Percentiles rank a stretch among this genome's conserved stretches.
These are phyloP conservation scores for Gadus chalcogrammus DNA, from an alignment of 2,113 vertebrate species.

Conservation along the genomic window DNA sequence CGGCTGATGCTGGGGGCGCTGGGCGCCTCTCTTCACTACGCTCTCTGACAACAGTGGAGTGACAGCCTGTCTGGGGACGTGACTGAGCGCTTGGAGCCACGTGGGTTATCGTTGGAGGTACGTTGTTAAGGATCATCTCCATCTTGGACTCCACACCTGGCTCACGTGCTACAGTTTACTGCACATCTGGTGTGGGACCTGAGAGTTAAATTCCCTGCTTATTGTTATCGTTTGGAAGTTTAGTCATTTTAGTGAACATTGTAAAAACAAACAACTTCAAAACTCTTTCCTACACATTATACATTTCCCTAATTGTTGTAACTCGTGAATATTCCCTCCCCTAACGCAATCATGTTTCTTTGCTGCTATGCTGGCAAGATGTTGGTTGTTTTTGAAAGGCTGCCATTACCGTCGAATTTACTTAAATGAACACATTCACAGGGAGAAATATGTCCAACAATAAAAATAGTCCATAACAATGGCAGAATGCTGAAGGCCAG, in stretches of 20 bases:
- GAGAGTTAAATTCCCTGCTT: slow-evolving; percentile 37
- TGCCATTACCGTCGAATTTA: slow-evolving; percentile 15
- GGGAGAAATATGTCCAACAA: not conserved
- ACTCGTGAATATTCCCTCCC: slow-evolving; percentile 2
- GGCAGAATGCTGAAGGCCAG: not conserved
- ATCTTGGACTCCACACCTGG: slow-evolving; percentile 41
- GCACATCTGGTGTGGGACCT: slow-evolving; percentile 62
- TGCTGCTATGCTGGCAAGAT: slow-evolving; percentile 63
- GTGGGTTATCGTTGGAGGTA: slow-evolving; percentile 55
- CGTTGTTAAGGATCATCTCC: slow-evolving; percentile 57
- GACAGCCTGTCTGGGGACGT: slow-evolving; percentile 38
- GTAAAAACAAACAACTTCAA: no score
- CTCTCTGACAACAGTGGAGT: slow-evolving; percentile 14
- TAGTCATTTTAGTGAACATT: not conserved
- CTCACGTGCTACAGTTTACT: slow-evolving; percentile 49
- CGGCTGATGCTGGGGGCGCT: not conserved
- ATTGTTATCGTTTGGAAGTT: slow-evolving; percentile 11
- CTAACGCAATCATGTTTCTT: slow-evolving; percentile 53
- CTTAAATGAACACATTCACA: not conserved
- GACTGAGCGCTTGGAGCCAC: slow-evolving; percentile 63
- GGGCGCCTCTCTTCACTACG: not conserved
- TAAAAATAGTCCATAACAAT: no score
- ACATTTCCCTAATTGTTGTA: not conserved
- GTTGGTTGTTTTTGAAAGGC: slow-evolving; percentile 50
- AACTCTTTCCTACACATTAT: no score